Evolutionary conservation across 2,888 invertebrate species (phyloP).

Genomic region (Drosophila mercatorum): DNA sequence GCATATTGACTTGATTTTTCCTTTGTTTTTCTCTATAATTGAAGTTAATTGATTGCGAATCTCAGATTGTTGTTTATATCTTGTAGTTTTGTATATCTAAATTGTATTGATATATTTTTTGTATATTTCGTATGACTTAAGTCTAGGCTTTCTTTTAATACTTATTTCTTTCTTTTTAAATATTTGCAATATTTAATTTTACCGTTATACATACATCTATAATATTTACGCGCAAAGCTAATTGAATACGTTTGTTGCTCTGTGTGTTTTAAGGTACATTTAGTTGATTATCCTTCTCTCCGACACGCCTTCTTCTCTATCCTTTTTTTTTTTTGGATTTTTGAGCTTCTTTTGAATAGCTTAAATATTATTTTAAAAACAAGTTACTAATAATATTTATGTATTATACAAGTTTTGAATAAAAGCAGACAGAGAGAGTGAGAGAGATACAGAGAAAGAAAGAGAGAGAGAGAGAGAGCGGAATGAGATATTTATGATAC

Average conservation of each 20-base stretch:
- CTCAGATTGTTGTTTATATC: conserved; percentile 28
- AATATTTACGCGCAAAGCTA: conserved; percentile 65
- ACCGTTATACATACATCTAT: conserved; percentile 8
- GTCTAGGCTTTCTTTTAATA: conserved; percentile 34
- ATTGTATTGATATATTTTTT: conserved; percentile 17
- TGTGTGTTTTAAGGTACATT: conserved; percentile 71
- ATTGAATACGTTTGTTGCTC: conserved; percentile 66
- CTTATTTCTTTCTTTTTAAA: conserved; percentile 32
- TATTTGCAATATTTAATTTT: conserved; percentile 40
- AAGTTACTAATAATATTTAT: conserved; percentile 32
- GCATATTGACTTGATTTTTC: conserved; percentile 6
- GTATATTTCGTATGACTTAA: conserved; percentile 8
- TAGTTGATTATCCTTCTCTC: conserved; percentile 47
- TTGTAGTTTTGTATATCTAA: conserved; percentile 17
- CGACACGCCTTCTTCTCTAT: conserved; percentile 2
- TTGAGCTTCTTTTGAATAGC: conserved; percentile 47
- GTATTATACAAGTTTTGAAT: conserved; percentile 21
- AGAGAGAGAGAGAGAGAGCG: conserved; percentile 16
- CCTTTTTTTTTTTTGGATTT: conserved; percentile 46
- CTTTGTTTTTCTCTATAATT: conserved; percentile 1
- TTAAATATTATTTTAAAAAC: conserved; percentile 15
- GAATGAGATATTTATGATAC: conserved; percentile 43
- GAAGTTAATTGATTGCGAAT: conserved; percentile 37
- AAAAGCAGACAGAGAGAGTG: conserved; percentile 2
- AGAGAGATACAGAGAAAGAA: neutral